These are phyloP conservation scores for Callyntrura sp. DNA, from an alignment of 2,888 invertebrate species.

Conservation along the genomic window DNA sequence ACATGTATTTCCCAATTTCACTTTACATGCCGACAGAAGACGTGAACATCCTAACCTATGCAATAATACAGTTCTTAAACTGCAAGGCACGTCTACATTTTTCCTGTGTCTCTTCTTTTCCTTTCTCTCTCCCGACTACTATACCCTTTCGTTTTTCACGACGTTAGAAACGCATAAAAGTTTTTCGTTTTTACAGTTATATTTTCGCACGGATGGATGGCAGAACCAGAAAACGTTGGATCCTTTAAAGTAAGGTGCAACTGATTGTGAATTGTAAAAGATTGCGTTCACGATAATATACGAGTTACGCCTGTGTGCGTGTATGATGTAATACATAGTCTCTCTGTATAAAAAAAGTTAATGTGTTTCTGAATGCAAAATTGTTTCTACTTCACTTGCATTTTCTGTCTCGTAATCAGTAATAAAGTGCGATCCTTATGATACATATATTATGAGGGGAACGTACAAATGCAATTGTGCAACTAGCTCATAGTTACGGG, in stretches of 20 bases:
- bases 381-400: slow-evolving; percentile 19
- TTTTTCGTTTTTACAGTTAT: slow-evolving; percentile 1
- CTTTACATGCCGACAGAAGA: background rate
- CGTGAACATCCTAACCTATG: background rate
- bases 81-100: slow-evolving; percentile 44
- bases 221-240: slow-evolving; percentile 9
- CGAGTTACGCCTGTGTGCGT: background rate
- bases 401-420: slow-evolving; percentile 15
- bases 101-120: background rate
- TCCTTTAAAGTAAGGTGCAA: background rate
- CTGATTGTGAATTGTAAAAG: background rate
- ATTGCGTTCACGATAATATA: background rate
- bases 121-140: background rate
- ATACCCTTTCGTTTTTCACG: background rate
- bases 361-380: background rate
- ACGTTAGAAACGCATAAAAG: no score
- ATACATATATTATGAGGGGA: slow-evolving; percentile 43
- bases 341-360: background rate
- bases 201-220: background rate
- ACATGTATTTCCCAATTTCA: background rate
- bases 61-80: background rate
- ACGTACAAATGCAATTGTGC: slow-evolving; percentile 31
- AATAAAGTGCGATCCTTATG: slow-evolving; percentile 36
- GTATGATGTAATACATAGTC: background rate
- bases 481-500: slow-evolving; percentile 22